Evolutionary conservation across 2,888 invertebrate genomes (phyloP), one percentile per base, ranked within the genome.

Genomic region (Tigriopus californicus): DNA sequence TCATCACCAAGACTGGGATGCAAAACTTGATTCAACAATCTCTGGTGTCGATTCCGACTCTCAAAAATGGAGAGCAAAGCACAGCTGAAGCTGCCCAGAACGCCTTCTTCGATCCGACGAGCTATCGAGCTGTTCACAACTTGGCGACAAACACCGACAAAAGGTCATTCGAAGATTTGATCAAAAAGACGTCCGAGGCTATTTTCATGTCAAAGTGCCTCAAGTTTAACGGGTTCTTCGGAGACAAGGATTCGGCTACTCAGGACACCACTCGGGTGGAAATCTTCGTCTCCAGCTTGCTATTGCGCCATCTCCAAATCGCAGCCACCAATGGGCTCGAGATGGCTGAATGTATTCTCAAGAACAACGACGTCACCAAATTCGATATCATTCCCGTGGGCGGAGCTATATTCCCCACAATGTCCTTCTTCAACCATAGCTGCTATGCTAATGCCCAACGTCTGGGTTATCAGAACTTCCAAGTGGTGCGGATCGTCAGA

Each of bases 311-410:
- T 46, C 24, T 57, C 13, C 57, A 57, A 15, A 57, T 46, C 13
- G 57, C 57, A 10, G 18, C 57, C 22, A 57, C 57, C 5, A 57
- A 57, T 46, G 57, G 57, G 3, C 57, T 57, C n/a, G 46, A 57
- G 24, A 57, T 57, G 57, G 57, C 57, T 6, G 57, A 57, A 24
- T 57, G 57, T 24, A 22, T 57, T 8, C 57, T 57, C 25, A 57
- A 57, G 24, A 57, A 57, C 47, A 57, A 57, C 24, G 57, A 57
- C 25, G 25, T 57, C n/a, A 57, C 57, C n/a, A 57, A 57, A 25
- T 57, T 57, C 20, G 57, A 57, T 46, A 57, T 57, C 18, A 57
- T 57, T 18, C 57, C 57, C 15, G 57, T 57, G 11, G 57, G 57
- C 44, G 57, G 57, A 18, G 57, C 57, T 46, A 57, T 57, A 20